Evolutionary conservation across 2,113 vertebrate species (phyloP).

Genomic region (Nothoprocta perdicaria): DNA sequence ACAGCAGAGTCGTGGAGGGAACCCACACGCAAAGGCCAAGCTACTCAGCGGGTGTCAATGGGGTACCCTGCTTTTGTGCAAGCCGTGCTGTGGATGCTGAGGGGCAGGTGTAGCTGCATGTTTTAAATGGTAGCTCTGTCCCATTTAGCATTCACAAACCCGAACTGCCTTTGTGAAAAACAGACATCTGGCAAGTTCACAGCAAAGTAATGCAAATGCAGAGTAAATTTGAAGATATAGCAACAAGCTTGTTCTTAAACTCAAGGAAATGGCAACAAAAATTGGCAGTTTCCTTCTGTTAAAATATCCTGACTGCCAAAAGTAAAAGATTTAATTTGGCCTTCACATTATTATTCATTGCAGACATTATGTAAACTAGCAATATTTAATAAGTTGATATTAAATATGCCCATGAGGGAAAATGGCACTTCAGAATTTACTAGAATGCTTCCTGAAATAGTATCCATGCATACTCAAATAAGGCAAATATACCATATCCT

Average conservation of each 20-base stretch:
- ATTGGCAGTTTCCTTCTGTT: conserved; percentile 32
- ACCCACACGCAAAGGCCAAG: not conserved
- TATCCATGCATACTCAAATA: not conserved
- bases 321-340: conserved; percentile 27
- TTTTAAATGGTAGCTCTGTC: not conserved
- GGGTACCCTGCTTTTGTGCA: not conserved
- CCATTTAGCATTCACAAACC: not conserved
- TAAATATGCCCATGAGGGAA: not conserved
- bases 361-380: not conserved
- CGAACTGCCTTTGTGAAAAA: not conserved
- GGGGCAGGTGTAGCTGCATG: not conserved
- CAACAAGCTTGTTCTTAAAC: conserved; percentile 16
- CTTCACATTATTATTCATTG: not conserved
- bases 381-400: not conserved
- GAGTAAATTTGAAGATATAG: conserved; percentile 9
- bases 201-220: not conserved
- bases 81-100: not conserved
- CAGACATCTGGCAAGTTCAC: not conserved
- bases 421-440: conserved; percentile 4
- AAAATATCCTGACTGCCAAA: not conserved
- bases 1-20: not conserved
- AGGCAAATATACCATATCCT: not conserved
- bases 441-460: not conserved
- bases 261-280: not conserved
- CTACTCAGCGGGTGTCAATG: not conserved